Evolutionary conservation across 2,888 invertebrate species (phyloP), one percentile per base, ranked within the genome.

Genomic region (Cylloceria caligata): DNA sequence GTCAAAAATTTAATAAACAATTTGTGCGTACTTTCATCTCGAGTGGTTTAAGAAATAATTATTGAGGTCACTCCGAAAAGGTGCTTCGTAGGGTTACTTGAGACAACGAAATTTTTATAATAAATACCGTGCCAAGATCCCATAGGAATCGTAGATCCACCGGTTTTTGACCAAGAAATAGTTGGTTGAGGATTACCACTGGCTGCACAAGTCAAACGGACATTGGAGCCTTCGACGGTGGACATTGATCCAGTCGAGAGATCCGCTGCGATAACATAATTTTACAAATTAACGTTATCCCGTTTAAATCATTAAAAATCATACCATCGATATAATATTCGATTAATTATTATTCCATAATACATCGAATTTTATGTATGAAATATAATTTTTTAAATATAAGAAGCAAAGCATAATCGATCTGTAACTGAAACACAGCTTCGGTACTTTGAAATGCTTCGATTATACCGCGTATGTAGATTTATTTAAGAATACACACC

Each of bases 141-240:
- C 76, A 95, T 92, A 75, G 94, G 94, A 84, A 96, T 96, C 19
- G 95, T 94, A 47, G 93, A 93, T 57, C 93, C 96, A 91, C 96
- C 95, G 57, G 94, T 93, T 87, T 95, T 94, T 71, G 94, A 94
- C 98, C 98, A 98, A 87, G 96, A 96, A 39, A 98, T 95, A 9
- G 94, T 93, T 0, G 98, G 98, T 67, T 93, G 93, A 0, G 98
- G 98, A 49, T 94, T 94, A 2, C 98, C 98, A 85, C 95, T 95
- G 0, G 97, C 96, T 30, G 95, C 95, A 91, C 98, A 98, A 86
- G 95, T 95, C 89, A 98, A 94, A n/a, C 96, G 95, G 60, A 98
- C 94, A 67, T 97, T 96, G 80, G 96, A 96, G 0, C 96, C 96
- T 93, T 98, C 98, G 39, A 95, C 94, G 0, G 97, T 96, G 73